Percentiles rank a stretch among this genome's conserved stretches.
These are phyloP conservation scores for Oreochromis tanganicae DNA, from an alignment of 2,113 vertebrate species.

Conservation along the genomic window DNA sequence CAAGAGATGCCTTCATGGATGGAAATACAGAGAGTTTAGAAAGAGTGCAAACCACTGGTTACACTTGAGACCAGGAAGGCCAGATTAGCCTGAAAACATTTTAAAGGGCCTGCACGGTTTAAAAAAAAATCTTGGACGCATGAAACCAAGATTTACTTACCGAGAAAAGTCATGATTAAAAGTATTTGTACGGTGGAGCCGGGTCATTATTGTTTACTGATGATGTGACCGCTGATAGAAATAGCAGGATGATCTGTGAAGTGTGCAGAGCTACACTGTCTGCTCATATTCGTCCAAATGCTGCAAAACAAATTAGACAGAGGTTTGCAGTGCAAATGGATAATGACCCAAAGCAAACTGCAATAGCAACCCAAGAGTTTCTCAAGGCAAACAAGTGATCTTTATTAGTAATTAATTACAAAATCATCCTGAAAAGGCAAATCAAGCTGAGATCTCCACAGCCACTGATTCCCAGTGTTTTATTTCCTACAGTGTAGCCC, in stretches of 20 bases:
- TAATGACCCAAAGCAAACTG: background rate
- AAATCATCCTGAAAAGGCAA: background rate
- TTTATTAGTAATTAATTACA: background rate
- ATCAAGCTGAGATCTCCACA: background rate
- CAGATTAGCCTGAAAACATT: background rate
- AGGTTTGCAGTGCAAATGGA: background rate
- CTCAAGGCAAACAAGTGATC: background rate
- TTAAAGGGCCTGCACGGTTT: background rate
- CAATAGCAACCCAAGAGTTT: background rate
- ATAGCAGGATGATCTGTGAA: background rate
- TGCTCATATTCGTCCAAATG: background rate
- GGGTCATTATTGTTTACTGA: background rate
- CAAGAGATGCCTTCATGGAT: background rate
- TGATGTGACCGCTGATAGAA: background rate
- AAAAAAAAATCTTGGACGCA: background rate
- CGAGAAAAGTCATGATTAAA: background rate
- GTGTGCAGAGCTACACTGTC: background rate
- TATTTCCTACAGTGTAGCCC: background rate
- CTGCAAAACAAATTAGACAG: background rate
- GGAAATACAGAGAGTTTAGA: background rate
- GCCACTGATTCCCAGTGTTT: background rate
- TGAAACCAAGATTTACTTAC: background rate
- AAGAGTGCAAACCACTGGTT: background rate
- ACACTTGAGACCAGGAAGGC: background rate
- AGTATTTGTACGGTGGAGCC: background rate